Conservation (phyloP, 2,888 invertebrate species). For the Ormyrus thymus region DNA sequence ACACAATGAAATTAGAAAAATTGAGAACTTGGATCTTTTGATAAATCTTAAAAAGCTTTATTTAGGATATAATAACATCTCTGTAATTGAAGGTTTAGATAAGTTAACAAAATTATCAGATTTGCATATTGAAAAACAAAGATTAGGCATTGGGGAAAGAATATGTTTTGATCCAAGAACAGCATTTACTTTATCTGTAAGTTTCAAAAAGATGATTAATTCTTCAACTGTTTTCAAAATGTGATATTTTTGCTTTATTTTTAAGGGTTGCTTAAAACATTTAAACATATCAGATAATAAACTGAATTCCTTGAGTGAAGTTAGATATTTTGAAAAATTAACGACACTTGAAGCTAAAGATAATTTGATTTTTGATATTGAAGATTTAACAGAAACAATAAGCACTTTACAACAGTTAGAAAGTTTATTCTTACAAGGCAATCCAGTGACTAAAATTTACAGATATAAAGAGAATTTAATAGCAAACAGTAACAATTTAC, state of each 20-base stretch:
- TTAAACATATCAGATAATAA: conserved; percentile 82
- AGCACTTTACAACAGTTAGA: conserved; percentile 77
- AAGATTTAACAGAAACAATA: conserved; percentile 77
- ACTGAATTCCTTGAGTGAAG: conserved; percentile 77
- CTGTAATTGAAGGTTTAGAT: conserved; percentile 83
- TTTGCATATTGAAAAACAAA: conserved; percentile 83
- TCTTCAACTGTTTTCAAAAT: background rate
- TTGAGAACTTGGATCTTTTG: conserved; percentile 81
- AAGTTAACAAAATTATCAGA: conserved; percentile 79
- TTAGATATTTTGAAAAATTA: conserved; percentile 77
- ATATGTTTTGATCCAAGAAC: conserved; percentile 83
- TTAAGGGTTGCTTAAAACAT: conserved; percentile 78
- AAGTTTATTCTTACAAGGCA: conserved; percentile 79
- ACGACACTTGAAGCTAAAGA: conserved; percentile 78
- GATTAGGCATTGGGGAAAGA: conserved; percentile 77
- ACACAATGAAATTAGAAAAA: conserved; percentile 84
- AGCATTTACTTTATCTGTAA: conserved; percentile 78
- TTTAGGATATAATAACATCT: conserved; percentile 82
- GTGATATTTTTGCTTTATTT: conserved; percentile 25
- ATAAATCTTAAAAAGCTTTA: conserved; percentile 86
- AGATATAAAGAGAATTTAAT: conserved; percentile 83
- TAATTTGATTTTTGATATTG: conserved; percentile 78
- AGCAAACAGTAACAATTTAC: conserved; percentile 78
- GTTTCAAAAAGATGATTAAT: conserved; percentile 2
- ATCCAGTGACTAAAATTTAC: conserved; percentile 80